A percentile compares a stretch with the other conserved stretches of the same genome.
Conservation (phyloP, 2,888 invertebrate genomes). For the Parthenolecanium corni region DNA sequence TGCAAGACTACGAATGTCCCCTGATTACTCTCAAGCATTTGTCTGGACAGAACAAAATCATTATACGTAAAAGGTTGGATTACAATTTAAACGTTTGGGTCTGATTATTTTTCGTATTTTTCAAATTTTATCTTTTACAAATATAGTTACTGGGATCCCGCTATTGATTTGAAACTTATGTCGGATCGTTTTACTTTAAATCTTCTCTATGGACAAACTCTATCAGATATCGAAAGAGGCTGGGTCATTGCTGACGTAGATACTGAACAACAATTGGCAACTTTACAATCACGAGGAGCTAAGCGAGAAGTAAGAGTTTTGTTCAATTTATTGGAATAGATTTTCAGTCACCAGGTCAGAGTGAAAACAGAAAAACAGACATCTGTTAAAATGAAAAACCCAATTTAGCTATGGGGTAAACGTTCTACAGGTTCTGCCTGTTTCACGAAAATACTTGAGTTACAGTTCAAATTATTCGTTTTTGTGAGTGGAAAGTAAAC, state of each 20-base stretch:
- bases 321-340: neutral
- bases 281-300: slow-evolving; percentile 61
- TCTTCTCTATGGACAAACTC: slow-evolving; percentile 74
- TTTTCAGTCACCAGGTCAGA: neutral
- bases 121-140: too few species aligned
- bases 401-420: neutral
- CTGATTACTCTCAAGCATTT: slow-evolving; percentile 79
- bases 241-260: slow-evolving; percentile 71
- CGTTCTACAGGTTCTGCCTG: too few species aligned
- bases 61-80: slow-evolving; percentile 71
- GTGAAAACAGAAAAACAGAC: too few species aligned
- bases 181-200: slow-evolving; percentile 71
- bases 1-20: slow-evolving; percentile 95
- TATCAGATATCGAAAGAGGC: slow-evolving; percentile 72
- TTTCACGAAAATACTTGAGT: too few species aligned
- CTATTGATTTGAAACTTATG: slow-evolving; percentile 70
- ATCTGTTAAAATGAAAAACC: slow-evolving; percentile 7
- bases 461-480: too few species aligned
- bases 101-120: neutral
- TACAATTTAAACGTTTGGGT: neutral
- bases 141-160: slow-evolving; percentile 77
- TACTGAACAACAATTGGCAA: slow-evolving; percentile 52
- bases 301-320: slow-evolving; percentile 57
- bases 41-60: slow-evolving; percentile 60
- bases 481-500: too few species aligned